These are phyloP conservation scores for Polydrusus tereticollis DNA, from an alignment of 2,888 invertebrate species.

Conservation along the genomic window DNA sequence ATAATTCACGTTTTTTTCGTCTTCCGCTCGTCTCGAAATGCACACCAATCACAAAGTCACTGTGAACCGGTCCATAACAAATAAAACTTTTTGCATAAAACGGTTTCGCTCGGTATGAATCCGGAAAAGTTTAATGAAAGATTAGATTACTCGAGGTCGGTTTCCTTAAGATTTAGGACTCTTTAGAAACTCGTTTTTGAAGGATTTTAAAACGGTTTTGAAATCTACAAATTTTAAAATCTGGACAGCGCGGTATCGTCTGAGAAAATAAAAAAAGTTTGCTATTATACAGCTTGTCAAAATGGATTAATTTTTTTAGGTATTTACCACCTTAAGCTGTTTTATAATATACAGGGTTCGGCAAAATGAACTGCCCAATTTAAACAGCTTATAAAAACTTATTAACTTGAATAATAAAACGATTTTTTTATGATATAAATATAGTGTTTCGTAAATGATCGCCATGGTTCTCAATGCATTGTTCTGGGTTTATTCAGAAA, in stretches of 20 bases:
- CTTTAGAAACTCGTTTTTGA: background rate
- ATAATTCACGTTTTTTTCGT: conserved; percentile 37
- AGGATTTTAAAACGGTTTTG: conserved; percentile 36
- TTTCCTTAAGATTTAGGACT: conserved; percentile 35
- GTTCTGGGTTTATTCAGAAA: no score
- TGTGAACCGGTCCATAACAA: conserved; percentile 31
- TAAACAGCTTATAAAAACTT: no score
- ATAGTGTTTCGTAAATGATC: no score
- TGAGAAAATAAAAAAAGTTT: background rate
- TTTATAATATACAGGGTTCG: no score
- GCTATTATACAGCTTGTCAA: no score
- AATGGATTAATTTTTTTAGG: no score
- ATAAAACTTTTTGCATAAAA: conserved; percentile 45
- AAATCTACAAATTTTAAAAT: conserved; percentile 42
- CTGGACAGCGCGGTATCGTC: conserved; percentile 30
- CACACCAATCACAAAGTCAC: conserved; percentile 37
- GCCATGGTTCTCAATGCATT: no score
- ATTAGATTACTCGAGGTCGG: conserved; percentile 41
- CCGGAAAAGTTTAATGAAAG: conserved; percentile 45
- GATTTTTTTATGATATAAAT: no score
- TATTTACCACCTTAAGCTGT: no score
- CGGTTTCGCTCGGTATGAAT: conserved; percentile 27
- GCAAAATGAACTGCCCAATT: no score
- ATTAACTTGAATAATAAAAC: no score
- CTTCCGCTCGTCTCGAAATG: conserved; percentile 32